Base-by-base conservation (phyloP, 2,888 invertebrate genomes). In the Ormyrus labotus region DNA sequence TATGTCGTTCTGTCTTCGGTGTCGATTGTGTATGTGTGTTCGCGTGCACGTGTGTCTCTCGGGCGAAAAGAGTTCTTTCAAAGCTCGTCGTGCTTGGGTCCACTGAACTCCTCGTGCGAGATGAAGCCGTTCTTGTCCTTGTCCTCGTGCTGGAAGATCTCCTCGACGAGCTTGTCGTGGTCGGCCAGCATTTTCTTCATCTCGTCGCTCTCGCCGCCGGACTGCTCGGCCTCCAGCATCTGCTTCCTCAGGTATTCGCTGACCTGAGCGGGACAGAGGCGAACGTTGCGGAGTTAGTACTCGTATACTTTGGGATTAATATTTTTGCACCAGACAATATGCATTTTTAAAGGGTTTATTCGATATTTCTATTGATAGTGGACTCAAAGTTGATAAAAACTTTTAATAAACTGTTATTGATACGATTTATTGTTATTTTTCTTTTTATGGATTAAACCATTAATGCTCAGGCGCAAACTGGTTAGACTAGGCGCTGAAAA, bases 111-210 rank as follows among this genome's bases (percentile, higher is more conserved):
- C 69, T 96, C 96, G 92, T 97, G 97, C 83, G 98, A 98, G 87
- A 99, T 98, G 92, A 94, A 97, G 81, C 98, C 98, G 89, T 99
- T 98, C 91, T 97, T 97, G 91, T 99, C 98, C 91, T 96, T 97
- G 91, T 99, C 98, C 91, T 99, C 98, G 90, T 98, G 98, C 89
- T 97, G 96, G 94, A 99, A 98, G 88, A 99, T 98, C 91, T 98
- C 98, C 88, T 98, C 97, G 7, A 98, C 97, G 78, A 98, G 94
- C 90, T 97, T 97, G 91, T 98, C 97, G 91, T 98, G 96, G 88
- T 97, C 96, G 80, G 95, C 95, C 76, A 96, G 92, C 95, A 96
- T 96, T 88, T 95, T 95, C 89, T 95, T 95, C 86, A 96, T 92
- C 89, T 97, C 96, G 5, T 95, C 95, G 86, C 94, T 94, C 82